Evolutionary conservation across 1,140 invertebrate species (phyloP), one percentile per base, ranked within the genome.

Genomic region (Brachionus rotundiformis): DNA sequence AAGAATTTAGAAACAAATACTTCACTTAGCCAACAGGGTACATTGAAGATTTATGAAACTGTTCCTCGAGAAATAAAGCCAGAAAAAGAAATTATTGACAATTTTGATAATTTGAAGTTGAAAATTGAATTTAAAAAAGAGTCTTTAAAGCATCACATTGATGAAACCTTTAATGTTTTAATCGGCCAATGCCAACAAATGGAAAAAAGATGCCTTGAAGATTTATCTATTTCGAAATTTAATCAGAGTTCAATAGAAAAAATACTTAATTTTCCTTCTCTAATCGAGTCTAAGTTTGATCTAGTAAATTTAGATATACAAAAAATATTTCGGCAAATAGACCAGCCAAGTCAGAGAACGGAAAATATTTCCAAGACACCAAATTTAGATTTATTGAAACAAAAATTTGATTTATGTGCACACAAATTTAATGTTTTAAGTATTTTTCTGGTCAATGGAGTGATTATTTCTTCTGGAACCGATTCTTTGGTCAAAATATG

Each of bases 41-140:
- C 63, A 16, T 19, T 68, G 3, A 68, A 68, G 36, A n/a, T 68
- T 16, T 7, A 68, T 5, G 29, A 68, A 68, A 19, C 4, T 7
- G 8, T 33, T 36, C 25, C 29, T 8, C 16, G 2, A 7, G 19
- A 36, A 19, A 16, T 19, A 23, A 36, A 36, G 16, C 31, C 10
- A 36, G 11, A 68, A 19, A 36, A n/a, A 11, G 29, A 68, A 68
- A 13, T 68, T 16, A 16, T 19, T 16, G 19, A 68, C 8, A 68
- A 68, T 36, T 68, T 36, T 36, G 13, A 31, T 31, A 36, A 68
- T 68, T 23, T 68, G 23, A 33, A 36, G 23, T 33, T 36, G 8
- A 68, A 68, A 68, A 31, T 68, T 33, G 63, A 68, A 33, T 68
- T 33, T 0, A 68, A 68, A 36, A 68, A 68, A 68, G 63, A 68